Evolutionary conservation across 2,888 invertebrate genomes (phyloP), one percentile per base, ranked within the genome.

Genomic region (Argynnis bischoffii): DNA sequence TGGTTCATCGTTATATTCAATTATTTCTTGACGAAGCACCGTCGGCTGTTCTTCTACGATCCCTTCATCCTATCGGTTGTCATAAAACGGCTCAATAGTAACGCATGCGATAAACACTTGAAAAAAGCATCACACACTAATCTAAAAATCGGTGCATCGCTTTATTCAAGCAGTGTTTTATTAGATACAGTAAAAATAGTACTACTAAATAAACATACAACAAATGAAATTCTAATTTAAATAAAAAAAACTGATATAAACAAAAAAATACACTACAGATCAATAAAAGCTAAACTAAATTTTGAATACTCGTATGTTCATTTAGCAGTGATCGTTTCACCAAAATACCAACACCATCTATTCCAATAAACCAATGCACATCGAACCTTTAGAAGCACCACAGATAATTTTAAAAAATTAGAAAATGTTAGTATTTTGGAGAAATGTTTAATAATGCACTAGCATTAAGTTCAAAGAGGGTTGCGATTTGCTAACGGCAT

Each of bases 321-420:
- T 87, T 87, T 86, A 83, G 79, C 78, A 80, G 81, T 84, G 84
- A 82, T 76, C 77, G 85, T 86, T 91, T 82, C 91, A 89, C 92
- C 92, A 92, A 92, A 92, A 92, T 92, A 92, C 92, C 92, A 92
- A 92, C 92, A 92, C 92, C 92, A 84, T 87, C 84, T 85, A 85
- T 77, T 77, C 76, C 72, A 77, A 55, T 65, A 81, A 81, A 85
- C 84, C 81, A 77, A 79, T 75, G 72, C 63, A 81, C 74, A 74
- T 77, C 35, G 59, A 76, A 84, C 81, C 86, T 87, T 87, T 84
- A 85, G 82, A 78, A 87, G 82, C 81, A 77, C 75, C 76, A 75
- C 80, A 73, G 78, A 76, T 79, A 73, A 73, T 71, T 73, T 78
- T 73, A 73, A 76, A 74, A 77, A 77, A 80, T 88, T 84, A 85